Conservation (phyloP, 2,888 invertebrate species). For the Amiota mariae region DNA sequence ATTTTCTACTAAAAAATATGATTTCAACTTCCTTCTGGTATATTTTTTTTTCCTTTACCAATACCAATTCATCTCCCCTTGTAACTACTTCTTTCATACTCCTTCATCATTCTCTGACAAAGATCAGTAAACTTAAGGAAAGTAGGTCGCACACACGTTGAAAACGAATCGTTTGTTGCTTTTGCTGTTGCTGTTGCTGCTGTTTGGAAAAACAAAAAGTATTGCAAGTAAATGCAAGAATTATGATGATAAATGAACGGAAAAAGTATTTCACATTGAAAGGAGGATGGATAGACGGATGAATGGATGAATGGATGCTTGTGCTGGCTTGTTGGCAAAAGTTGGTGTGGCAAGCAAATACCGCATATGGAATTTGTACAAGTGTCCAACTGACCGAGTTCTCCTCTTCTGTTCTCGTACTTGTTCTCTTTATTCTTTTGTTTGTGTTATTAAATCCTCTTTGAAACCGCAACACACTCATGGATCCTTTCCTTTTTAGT, state of each 20-base stretch:
- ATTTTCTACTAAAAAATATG: conserved; percentile 45
- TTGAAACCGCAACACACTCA: background rate
- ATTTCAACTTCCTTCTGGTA: conserved; percentile 34
- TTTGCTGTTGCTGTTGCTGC: background rate
- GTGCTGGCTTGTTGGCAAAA: too few species aligned
- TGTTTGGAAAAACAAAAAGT: conserved; percentile 6
- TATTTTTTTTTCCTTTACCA: background rate
- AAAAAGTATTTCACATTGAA: background rate
- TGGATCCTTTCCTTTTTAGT: background rate
- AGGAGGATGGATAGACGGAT: background rate
- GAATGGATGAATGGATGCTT: too few species aligned
- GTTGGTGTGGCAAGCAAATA: too few species aligned
- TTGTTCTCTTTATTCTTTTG: too few species aligned
- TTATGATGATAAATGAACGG: conserved; percentile 58
- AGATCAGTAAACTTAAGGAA: conserved; percentile 35
- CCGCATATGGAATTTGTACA: background rate
- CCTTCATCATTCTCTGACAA: too few species aligned
- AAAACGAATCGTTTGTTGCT: background rate
- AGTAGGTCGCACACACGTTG: conserved; percentile 50
- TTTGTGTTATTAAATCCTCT: background rate
- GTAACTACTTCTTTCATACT: too few species aligned
- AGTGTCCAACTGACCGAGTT: conserved; percentile 10
- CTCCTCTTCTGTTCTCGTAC: background rate
- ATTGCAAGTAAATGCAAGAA: conserved; percentile 52
- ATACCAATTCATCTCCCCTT: too few species aligned